A percentile compares a stretch with the other conserved stretches of the same genome.
Conservation (phyloP, 2,113 vertebrate genomes). For the Grantiella picta region DNA sequence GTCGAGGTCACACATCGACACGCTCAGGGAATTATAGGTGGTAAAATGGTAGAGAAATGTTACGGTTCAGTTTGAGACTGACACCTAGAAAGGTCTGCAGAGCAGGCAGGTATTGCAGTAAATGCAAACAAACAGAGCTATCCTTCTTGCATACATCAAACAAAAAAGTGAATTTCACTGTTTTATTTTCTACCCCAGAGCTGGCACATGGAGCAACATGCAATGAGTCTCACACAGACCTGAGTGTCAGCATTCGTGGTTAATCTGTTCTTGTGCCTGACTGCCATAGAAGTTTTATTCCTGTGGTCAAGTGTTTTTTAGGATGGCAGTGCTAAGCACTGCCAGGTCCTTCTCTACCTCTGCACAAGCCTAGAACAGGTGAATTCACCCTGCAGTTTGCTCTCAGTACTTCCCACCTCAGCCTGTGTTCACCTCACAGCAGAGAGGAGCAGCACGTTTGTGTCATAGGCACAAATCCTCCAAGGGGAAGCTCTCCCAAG, state of each 20-base stretch:
- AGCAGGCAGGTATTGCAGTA: not conserved
- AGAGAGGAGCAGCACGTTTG: not conserved
- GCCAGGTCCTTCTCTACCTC: not conserved
- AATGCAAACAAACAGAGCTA: not conserved
- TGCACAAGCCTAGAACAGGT: not conserved
- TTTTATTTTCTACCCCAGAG: not conserved
- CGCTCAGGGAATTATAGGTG: not conserved
- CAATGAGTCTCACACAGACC: not conserved
- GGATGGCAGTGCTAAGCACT: not conserved
- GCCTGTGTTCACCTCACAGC: not conserved
- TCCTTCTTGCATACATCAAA: not conserved
- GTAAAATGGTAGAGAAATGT: not conserved
- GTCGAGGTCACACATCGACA: rapidly evolving
- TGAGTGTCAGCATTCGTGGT: rapidly evolving
- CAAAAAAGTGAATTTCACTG: not conserved
- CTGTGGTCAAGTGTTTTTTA: not conserved
- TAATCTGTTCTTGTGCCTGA: not conserved
- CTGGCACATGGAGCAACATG: not conserved
- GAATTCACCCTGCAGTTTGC: not conserved
- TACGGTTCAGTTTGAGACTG: not conserved
- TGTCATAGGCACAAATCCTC: not conserved
- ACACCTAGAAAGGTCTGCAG: not conserved
- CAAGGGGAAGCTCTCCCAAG: rapidly evolving
- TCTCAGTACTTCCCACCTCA: not conserved
- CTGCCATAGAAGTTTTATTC: not conserved